Conservation (phyloP, 2,797 vertebrate genomes). For the Siniperca undulata region DNA sequence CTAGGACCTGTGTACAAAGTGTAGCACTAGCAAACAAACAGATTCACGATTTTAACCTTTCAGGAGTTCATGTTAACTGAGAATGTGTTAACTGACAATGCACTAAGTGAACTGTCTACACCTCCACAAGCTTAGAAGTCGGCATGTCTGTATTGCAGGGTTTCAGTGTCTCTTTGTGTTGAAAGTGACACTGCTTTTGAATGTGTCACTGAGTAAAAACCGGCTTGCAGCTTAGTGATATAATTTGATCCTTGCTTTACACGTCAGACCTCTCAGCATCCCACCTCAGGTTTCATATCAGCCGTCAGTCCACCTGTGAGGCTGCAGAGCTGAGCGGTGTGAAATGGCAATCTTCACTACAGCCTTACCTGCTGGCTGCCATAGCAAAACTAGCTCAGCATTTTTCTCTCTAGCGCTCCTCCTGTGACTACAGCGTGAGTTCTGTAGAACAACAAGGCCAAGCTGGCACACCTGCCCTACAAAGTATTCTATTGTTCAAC, state of each 20-base stretch:
- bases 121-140: not conserved
- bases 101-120: not conserved
- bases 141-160: constrained; percentile 16
- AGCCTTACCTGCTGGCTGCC: constrained; percentile 63
- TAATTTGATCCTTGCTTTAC: constrained; percentile 65
- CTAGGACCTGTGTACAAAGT: not conserved
- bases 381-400: constrained; percentile 73
- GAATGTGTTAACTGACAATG: not conserved
- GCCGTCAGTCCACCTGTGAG: constrained; percentile 59
- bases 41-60: constrained; percentile 9
- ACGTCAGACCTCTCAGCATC: constrained; percentile 52
- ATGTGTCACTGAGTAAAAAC: constrained; percentile 41
- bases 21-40: constrained; percentile 1
- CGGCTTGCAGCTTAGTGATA: constrained; percentile 40
- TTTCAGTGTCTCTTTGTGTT: constrained; percentile 36
- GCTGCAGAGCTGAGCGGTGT: constrained; percentile 63
- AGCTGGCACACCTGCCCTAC: constrained; percentile 75
- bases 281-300: constrained; percentile 65
- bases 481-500: constrained; percentile 68
- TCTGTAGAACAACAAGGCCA: constrained; percentile 65
- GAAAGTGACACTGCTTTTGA: constrained; percentile 44
- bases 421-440: constrained; percentile 59
- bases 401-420: constrained; percentile 58
- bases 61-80: constrained; percentile 19
- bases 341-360: constrained; percentile 63